Conservation (phyloP, 1,140 invertebrate species). For the Eriosoma lanigerum region DNA sequence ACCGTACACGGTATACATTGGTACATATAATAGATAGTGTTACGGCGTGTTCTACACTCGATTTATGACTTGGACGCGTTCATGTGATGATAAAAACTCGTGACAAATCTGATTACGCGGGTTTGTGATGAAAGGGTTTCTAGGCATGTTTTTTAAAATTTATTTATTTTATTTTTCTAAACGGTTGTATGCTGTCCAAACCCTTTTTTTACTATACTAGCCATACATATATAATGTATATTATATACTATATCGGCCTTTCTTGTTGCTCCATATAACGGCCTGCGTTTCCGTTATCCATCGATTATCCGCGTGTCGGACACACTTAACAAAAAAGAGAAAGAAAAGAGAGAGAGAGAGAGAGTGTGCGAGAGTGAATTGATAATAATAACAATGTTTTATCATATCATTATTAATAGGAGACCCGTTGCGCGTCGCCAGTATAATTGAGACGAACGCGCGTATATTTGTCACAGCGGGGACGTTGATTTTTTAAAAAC, state of each 20-base stretch:
- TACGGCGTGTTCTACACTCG: conserved; percentile 35
- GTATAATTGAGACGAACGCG: conserved; percentile 24
- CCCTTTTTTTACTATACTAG: neutral
- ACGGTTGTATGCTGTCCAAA: conserved; percentile 30
- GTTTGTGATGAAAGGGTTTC: conserved; percentile 23
- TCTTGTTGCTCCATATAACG: neutral
- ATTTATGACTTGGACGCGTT: conserved; percentile 46
- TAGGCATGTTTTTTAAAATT: too few relatives aligned
- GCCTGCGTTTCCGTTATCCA: conserved; percentile 1
- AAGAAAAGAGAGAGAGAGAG: neutral
- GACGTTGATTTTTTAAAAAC: neutral
- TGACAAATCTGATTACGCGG: conserved; percentile 36
- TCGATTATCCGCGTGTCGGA: conserved; percentile 39
- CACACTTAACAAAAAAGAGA: conserved; percentile 33
- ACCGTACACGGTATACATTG: too few relatives aligned
- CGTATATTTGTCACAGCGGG: neutral
- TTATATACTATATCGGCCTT: neutral
- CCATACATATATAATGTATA: neutral
- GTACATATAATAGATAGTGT: neutral
- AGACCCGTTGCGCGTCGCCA: neutral
- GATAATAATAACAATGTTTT: conserved; percentile 7
- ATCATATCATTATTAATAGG: conserved; percentile 31
- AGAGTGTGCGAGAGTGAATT: too few relatives aligned
- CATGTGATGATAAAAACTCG: conserved; percentile 42
- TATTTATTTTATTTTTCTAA: conserved; percentile 6